Evolutionary conservation across 2,888 invertebrate genomes (phyloP).

Genomic region (Archips xylosteana): DNA sequence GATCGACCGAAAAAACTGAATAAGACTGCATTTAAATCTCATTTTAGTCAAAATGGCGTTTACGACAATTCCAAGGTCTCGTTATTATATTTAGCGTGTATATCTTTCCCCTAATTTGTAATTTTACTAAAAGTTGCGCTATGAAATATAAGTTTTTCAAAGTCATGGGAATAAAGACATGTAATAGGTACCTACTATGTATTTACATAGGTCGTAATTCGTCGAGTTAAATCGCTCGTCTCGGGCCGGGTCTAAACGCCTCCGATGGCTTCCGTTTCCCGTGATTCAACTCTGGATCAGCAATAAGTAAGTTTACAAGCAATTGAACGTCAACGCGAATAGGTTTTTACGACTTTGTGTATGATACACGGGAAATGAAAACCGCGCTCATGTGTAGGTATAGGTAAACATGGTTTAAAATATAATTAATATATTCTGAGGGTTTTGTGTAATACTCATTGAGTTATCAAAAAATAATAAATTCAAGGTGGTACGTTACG

Average conservation of each 20-base stretch:
- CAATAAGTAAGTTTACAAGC: conserved; percentile 40
- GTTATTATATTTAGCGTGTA: no score
- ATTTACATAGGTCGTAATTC: conserved; percentile 21
- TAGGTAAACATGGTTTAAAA: background rate
- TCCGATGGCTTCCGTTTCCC: conserved; percentile 14
- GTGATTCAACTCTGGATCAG: conserved; percentile 27
- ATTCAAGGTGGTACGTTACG: no score
- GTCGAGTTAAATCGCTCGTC: conserved; percentile 40
- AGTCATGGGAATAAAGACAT: background rate
- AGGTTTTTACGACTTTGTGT: conserved; percentile 34
- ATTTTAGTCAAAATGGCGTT: no score
- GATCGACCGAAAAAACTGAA: no score
- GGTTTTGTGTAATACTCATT: background rate
- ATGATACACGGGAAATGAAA: conserved; percentile 7
- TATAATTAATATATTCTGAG: background rate
- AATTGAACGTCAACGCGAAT: conserved; percentile 40
- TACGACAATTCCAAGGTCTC: no score
- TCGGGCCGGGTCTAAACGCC: conserved; percentile 10
- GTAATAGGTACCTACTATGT: background rate
- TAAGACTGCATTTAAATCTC: no score
- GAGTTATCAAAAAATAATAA: no score
- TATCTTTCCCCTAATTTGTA: no score
- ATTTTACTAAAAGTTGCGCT: background rate
- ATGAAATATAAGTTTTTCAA: no score
- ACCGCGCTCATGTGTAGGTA: background rate